Conservation (phyloP, 2,888 invertebrate species). For the Watsonalla cultraria region DNA sequence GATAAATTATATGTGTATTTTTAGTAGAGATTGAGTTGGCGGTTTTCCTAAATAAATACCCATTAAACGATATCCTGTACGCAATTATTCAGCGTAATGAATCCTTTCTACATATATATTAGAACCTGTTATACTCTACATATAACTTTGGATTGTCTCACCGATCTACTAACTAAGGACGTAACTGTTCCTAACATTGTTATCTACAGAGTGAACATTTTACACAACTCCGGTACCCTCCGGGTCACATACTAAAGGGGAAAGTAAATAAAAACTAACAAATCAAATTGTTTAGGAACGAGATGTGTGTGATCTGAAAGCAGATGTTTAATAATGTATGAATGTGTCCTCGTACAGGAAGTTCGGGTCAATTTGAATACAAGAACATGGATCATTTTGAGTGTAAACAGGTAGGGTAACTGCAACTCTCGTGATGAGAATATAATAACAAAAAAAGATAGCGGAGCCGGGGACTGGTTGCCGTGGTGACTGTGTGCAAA, state of each 20-base stretch:
- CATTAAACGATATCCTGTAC: too few species aligned
- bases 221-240: slow-evolving; percentile 20
- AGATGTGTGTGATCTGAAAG: slow-evolving; percentile 32
- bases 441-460: too few species aligned
- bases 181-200: slow-evolving; percentile 37
- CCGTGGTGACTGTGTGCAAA: too few species aligned
- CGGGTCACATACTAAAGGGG: slow-evolving; percentile 15
- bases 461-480: too few species aligned
- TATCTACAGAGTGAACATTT: slow-evolving; percentile 23
- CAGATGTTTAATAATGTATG: slow-evolving; percentile 24
- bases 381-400: slow-evolving; percentile 12
- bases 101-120: too few species aligned
- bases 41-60: too few species aligned
- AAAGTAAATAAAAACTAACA: slow-evolving; percentile 32
- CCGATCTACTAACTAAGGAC: slow-evolving; percentile 24
- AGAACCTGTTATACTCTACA: too few species aligned
- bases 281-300: slow-evolving; percentile 40
- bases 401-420: background rate
- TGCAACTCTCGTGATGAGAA: too few species aligned
- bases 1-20: too few species aligned
- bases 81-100: too few species aligned
- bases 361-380: background rate
- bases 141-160: slow-evolving; percentile 15
- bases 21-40: too few species aligned
- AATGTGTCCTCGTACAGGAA: slow-evolving; percentile 6